Conservation (phyloP, 2,113 vertebrate species). For the Bos taurus region ARS-UCD2.0 NC_037348.1:32444001-32444500, state of each 20-base stretch:
- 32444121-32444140: neutral
- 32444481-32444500: neutral
- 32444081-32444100: neutral
- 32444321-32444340: neutral
- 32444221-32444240: neutral
- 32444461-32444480: neutral
- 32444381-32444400: neutral
- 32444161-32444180: neutral
- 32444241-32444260: neutral
- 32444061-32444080: neutral
- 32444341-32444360: neutral
- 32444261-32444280: neutral
- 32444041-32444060: neutral
- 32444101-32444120: neutral
- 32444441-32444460: neutral
- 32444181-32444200: neutral
- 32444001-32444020: neutral
- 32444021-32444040: neutral
- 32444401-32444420: neutral
- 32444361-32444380: neutral
- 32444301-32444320: neutral
- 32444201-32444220: neutral
- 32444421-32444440: too few species aligned
- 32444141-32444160: neutral
- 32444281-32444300: neutral